Evolutionary conservation across 2,113 vertebrate species (phyloP), one percentile per base, ranked within the genome.

Genomic region (Helogale parvula): DNA sequence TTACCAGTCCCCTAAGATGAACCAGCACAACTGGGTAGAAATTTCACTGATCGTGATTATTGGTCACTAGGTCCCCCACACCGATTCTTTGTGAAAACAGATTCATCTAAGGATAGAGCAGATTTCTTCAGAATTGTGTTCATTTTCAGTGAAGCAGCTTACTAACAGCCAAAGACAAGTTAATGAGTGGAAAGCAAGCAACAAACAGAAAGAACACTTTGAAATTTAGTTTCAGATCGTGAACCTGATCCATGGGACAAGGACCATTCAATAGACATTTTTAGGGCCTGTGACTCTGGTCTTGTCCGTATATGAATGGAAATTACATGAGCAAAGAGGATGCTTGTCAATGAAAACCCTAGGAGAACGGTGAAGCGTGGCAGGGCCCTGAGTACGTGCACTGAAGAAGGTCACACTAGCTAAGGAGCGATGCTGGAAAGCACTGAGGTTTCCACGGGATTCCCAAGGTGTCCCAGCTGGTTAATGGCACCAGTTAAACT

Each of bases 131-230:
- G 38, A 50, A 68, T 95, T 77, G 50, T 80, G n/a, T 69, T 81
- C 83, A 2, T 93, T 96, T 96, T 95, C 2, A n/a, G 38, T 57
- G 80, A 95, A 82, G 16, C 16, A 33, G 3, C 31, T 86, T 96
- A 94, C n/a, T 92, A 41, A 74, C 65, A 89, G 11, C 66, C 96
- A 96, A 81, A 96, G 83, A 76, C 84, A 87, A 60, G 65, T 97
- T 94, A 92, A 77, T 45, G 90, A 57, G n/a, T 76, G 88, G 95
- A 97, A 97, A 93, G 91, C 52, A 9, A 14, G 7, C 94, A 96
- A 91, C 21, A 91, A 54, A 57, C 47, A 96, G 81, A 94, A 85
- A 72, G 12, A 65, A 96, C 12, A 69, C 19, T 68, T 85, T 38
- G 81, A 92, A 95, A 81, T 74, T 69, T 65, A 65, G 52, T 82